Evolutionary conservation across 2,113 vertebrate species (phyloP), one percentile per base, ranked within the genome.

Genomic region (Catagonus wagneri): DNA sequence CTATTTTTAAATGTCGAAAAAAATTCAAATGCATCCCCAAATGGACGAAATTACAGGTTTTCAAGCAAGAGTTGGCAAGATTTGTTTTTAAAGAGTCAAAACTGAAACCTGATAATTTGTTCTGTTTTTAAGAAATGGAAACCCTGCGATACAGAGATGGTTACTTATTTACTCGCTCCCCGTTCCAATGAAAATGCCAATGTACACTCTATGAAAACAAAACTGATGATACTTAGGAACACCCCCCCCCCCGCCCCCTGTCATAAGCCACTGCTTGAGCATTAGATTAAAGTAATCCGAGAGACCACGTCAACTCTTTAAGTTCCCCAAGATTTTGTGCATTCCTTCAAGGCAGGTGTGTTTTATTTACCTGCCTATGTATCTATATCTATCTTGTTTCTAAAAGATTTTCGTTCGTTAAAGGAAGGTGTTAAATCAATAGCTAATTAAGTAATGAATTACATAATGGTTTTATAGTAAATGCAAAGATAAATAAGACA

Each of bases 21-120:
- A 44, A 25, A 17, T 44, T 79, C 34, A 89, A 79, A 92, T 7
- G 68, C n/a, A 83, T 91, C 12, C 27, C 27, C 1, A 95, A 79
- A 72, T 83, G 68, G 63, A 89, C 52, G 89, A 95, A 87, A 96
- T 93, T 86, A 56, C 29, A 63, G 32, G 29, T 39, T 85, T 89
- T 75, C 86, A 94, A 91, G 91, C 32, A 86, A 91, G 34, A 12
- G 56, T 79, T 68, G 16, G 17, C 66, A 95, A 89, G 32, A 84
- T 36, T 29, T 89, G 25, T 92, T 86, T 79, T 44, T 8, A 22
- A 96, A 81, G 69, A 80, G 12, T 83, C 89, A 20, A 84, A 66
- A 85, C 6, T 72, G 36, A 97, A 97, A 94, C 61, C 44, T 68
- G 54, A 81, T 96, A 1, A 29, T 71, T 96, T 86, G 52, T 58